Conservation (phyloP, 2,113 vertebrate genomes). For the Aix galericulata region DNA sequence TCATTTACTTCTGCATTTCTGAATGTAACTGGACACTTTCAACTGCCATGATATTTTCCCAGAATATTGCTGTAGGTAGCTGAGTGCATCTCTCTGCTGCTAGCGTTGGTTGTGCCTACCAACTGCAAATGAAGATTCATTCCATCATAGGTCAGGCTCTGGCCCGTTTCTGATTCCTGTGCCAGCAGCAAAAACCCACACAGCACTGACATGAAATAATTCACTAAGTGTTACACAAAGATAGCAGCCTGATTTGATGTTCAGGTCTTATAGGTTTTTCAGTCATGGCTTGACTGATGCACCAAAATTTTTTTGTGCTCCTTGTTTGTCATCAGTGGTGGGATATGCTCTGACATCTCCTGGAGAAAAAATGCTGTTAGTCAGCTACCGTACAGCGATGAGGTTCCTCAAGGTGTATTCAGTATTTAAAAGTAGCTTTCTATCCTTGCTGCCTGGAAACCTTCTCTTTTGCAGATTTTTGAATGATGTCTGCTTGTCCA, state of each 20-base stretch:
- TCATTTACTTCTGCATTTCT: background rate
- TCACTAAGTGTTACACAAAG: background rate
- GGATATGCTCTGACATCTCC: background rate
- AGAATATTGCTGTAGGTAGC: background rate
- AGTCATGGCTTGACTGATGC: background rate
- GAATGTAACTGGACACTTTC: background rate
- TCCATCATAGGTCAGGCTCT: background rate
- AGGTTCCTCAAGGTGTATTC: background rate
- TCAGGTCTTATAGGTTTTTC: background rate
- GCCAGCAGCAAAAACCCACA: background rate
- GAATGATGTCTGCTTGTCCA: background rate
- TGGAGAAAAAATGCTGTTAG: background rate
- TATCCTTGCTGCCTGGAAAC: background rate
- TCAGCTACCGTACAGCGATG: background rate
- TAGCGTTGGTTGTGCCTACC: background rate
- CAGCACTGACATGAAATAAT: slow-evolving; percentile 11
- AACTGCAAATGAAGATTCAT: background rate
- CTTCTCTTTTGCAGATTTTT: background rate
- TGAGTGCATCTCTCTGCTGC: background rate
- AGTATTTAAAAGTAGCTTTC: background rate
- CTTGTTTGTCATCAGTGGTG: slow-evolving; percentile 16
- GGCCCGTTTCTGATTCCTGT: background rate
- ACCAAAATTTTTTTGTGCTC: slow-evolving; percentile 1
- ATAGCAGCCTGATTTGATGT: background rate
- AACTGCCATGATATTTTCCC: background rate